Conservation (phyloP, 2,888 invertebrate genomes). For the Chrysolina haemoptera region DNA sequence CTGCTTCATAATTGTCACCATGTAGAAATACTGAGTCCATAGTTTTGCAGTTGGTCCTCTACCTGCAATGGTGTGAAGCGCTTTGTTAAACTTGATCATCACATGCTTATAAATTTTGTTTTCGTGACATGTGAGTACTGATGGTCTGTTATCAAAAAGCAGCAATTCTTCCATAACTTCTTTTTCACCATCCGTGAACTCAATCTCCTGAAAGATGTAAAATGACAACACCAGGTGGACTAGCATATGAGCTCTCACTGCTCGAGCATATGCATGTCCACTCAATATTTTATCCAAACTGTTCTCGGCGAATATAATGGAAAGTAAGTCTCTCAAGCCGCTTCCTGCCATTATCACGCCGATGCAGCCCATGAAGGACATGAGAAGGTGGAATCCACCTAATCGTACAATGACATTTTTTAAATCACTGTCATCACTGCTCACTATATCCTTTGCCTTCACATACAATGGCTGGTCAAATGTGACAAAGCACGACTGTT, state of each 20-base stretch:
- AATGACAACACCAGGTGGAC: slow-evolving; percentile 35
- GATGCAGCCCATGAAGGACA: slow-evolving; percentile 39
- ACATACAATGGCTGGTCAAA: too few species aligned
- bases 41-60: too few species aligned
- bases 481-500: slow-evolving; percentile 49
- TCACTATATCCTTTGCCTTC: slow-evolving; percentile 53
- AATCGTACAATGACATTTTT: background rate
- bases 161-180: slow-evolving; percentile 41
- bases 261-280: too few species aligned
- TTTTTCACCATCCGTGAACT: slow-evolving; percentile 44
- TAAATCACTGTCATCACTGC: slow-evolving; percentile 32
- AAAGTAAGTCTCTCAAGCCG: slow-evolving; percentile 46
- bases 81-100: slow-evolving; percentile 62
- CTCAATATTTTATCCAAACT: too few species aligned
- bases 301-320: background rate
- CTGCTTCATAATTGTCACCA: too few species aligned
- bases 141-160: too few species aligned
- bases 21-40: too few species aligned
- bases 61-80: too few species aligned
- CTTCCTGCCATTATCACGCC: slow-evolving; percentile 53
- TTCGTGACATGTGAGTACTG: slow-evolving; percentile 20
- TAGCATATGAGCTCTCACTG: slow-evolving; percentile 50
- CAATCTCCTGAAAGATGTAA: slow-evolving; percentile 38
- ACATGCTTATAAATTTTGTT: slow-evolving; percentile 36
- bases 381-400: slow-evolving; percentile 8